These are phyloP conservation scores for Pocillopora grandis DNA, from an alignment of 92 coral and sea anemone genomes.

Conservation along the genomic window DNA sequence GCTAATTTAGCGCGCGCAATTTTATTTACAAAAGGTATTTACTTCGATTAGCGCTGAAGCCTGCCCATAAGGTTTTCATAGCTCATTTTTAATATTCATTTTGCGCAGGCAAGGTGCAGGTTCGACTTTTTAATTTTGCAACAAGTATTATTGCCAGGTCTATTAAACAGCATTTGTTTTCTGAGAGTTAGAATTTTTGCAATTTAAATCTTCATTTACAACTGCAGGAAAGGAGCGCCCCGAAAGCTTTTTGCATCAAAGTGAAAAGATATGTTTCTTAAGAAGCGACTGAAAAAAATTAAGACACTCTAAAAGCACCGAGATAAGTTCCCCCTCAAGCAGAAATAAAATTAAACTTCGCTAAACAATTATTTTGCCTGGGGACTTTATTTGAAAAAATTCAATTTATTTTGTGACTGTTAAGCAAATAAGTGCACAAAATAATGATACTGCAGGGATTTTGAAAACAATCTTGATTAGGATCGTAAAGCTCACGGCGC, in stretches of 20 bases:
- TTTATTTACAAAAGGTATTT: constrained; percentile 14
- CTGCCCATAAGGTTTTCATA: constrained; percentile 25
- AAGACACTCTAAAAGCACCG: constrained; percentile 31
- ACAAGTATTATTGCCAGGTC: constrained; percentile 66
- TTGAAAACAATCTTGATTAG: constrained; percentile 61
- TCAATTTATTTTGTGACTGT: constrained; percentile 64
- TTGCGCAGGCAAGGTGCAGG: constrained; percentile 35
- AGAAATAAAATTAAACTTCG: neutral
- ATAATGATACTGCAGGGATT: constrained; percentile 47
- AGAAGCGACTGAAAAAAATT: constrained; percentile 5
- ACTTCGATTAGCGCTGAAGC: constrained; percentile 16
- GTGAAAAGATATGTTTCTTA: constrained; percentile 18
- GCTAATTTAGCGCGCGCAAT: constrained; percentile 19
- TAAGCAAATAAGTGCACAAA: constrained; percentile 69
- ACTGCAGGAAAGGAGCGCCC: constrained; percentile 17
- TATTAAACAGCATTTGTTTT: constrained; percentile 78
- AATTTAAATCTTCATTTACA: constrained; percentile 62
- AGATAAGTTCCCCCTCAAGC: constrained; percentile 38
- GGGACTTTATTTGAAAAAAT: constrained; percentile 66
- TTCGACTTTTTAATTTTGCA: constrained; percentile 69
- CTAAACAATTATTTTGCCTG: constrained; percentile 30
- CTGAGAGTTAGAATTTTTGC: constrained; percentile 52
- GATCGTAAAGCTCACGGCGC: constrained; percentile 39
- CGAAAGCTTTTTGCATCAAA: neutral
- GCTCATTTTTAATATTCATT: constrained; percentile 35